Evolutionary conservation across 2,797 vertebrate genomes (phyloP), one percentile per base, ranked within the genome.

Genomic region (Mus minutoides): DNA sequence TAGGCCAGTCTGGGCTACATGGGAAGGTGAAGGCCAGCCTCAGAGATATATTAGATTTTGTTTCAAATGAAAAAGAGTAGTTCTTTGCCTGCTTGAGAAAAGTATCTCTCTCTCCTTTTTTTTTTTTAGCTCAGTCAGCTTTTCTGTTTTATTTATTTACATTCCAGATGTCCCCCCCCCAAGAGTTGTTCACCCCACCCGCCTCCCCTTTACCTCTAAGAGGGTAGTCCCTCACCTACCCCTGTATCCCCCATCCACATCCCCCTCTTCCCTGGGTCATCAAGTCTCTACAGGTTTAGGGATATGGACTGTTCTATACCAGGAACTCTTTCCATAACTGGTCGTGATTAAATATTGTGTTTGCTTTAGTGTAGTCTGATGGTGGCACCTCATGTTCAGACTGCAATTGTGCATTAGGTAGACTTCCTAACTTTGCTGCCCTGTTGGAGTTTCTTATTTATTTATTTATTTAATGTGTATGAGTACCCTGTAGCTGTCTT

Each of bases 381-480:
- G 84, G 84, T 78, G 83, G 21, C 31, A 90, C 52, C 40, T 96
- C 73, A 24, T 31, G 11, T 85, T 90, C 76, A 94, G 79, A 84
- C 31, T 88, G 46, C 19, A 86, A 3, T 94, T 92, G 24, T 79
- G 1, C 62, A 10, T 40, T 93, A 78, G 54, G 31, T 95, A 40
- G 24, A 69, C 80, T 31, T 88, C 78, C 78, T 93, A 79, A 88
- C 58, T 85, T 92, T 88, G 49, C 62, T 90, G n/a, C 54, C 86
- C 43, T 88, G 96, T 88, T 94, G 73, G n/a, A 88, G 37, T 62
- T 75, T 94, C 80, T 2, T 92, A 87, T n/a, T n/a, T n/a, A n/a
- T n/a, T n/a, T n/a, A n/a, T n/a, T n/a, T n/a, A n/a, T n/a, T n/a
- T n/a, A n/a, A n/a, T n/a, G n/a, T n/a, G n/a, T n/a, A n/a, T n/a